Percentiles rank a stretch among this genome's conserved stretches.
Evolutionary conservation across 1,140 invertebrate genomes (phyloP).

Genomic region (Stegodyphus dumicola): DNA sequence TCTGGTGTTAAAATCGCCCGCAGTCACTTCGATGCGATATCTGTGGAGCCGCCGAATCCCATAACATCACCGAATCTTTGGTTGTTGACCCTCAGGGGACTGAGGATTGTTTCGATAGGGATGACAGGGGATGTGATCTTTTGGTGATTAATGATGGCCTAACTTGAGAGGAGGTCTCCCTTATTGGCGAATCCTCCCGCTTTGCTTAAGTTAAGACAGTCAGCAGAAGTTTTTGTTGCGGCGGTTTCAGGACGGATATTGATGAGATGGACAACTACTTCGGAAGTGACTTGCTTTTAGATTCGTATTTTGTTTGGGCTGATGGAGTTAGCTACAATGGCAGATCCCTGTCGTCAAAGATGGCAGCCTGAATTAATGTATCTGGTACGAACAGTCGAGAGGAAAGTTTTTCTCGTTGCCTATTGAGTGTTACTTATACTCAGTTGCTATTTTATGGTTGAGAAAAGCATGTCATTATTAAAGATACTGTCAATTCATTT

Average conservation of each 20-base stretch:
- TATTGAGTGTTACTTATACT: no score
- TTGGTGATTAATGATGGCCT: conserved; percentile 34
- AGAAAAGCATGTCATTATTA: no score
- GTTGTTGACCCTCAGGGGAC: conserved; percentile 5
- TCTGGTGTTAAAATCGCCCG: conserved; percentile 6
- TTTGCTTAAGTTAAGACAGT: neutral
- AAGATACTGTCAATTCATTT: no score
- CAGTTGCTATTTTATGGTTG: no score
- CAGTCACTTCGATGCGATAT: neutral
- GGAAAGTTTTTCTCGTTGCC: no score
- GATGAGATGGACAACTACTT: conserved; percentile 1
- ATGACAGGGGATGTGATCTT: conserved; percentile 18
- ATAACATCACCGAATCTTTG: neutral
- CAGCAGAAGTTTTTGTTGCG: neutral
- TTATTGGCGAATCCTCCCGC: neutral
- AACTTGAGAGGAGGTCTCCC: neutral
- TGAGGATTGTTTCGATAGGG: conserved; percentile 4
- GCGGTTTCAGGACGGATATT: conserved; percentile 7
- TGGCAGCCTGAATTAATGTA: no score
- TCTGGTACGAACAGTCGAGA: no score
- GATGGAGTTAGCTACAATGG: no score
- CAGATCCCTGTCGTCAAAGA: no score
- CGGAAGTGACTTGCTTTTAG: no score
- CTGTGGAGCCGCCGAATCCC: neutral
- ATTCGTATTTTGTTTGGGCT: no score